phyloP scores from a whole-genome alignment of 1,140 invertebrate genomes.

The Archegozetes longisetosus region DNA sequence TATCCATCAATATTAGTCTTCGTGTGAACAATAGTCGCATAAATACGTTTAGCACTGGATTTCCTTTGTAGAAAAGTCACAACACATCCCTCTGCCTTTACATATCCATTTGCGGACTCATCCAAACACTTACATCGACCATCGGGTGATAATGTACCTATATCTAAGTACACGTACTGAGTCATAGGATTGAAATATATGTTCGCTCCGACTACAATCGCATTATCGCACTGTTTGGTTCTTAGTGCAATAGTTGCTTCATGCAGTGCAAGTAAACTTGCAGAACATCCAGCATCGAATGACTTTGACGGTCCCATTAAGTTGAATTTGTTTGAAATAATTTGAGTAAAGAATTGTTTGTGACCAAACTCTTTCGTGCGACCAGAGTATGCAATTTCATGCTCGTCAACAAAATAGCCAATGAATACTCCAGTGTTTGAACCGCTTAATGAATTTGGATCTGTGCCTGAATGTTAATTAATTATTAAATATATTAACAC shows the following conservation, averaged over 20 bases:
- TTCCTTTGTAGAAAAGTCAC: no score
- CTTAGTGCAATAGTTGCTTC: slow-evolving; percentile 6
- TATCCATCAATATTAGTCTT: no score
- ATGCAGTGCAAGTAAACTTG: slow-evolving; percentile 9
- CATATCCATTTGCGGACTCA: no score
- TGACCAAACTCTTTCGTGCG: slow-evolving; percentile 55
- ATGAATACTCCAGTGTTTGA: slow-evolving; percentile 77
- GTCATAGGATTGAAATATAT: slow-evolving; percentile 65
- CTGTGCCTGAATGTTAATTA: slow-evolving; percentile 11
- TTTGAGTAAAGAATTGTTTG: slow-evolving; percentile 79
- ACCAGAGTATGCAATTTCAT: not conserved
- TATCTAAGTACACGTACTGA: no score
- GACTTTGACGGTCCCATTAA: slow-evolving; percentile 75
- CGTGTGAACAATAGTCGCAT: no score
- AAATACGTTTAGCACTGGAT: no score
- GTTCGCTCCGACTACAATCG: slow-evolving; percentile 72
- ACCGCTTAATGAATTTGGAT: no score
- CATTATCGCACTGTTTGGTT: slow-evolving; percentile 33
- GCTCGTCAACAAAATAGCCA: slow-evolving; percentile 45
- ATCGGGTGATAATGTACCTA: no score
- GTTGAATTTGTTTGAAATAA: slow-evolving; percentile 86
- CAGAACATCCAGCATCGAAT: slow-evolving; percentile 72
- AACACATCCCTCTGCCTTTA: no score
- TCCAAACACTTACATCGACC: no score
- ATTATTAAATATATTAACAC: no score